Base-by-base conservation (phyloP, 2,113 vertebrate species). In the Lonchura striata region DNA sequence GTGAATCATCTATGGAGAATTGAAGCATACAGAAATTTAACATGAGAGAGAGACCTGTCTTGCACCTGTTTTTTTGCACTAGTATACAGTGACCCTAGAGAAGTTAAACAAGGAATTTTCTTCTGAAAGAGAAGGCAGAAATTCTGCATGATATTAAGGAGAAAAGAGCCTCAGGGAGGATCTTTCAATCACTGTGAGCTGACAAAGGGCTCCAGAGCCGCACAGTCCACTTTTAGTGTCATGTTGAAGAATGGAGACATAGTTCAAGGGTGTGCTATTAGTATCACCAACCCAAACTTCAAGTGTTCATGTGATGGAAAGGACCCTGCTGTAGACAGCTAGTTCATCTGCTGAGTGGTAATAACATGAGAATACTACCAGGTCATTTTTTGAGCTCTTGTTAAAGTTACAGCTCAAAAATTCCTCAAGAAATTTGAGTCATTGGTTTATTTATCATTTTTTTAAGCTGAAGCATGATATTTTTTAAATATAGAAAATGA, bases 191-290 rank as follows among this genome's bases (percentile, higher is more conserved):
- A 95, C 70, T 78, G 61, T 69, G 76, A 94, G 70, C 89, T 95
- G 95, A 94, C 80, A 97, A 95, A 90, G 88, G 74, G 86, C 91
- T 92, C 57, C 94, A 77, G 86, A 96, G 89, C 85, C 19, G 13
- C 72, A 72, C 79, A 93, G 94, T 96, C 94, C 87, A 95, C 87
- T 96, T 97, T 92, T 50, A 91, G 82, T 94, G 88, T 94, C 94
- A 92, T 14, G n/a, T 74, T 95, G 87, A 95, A 93, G 80, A 93
- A 94, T 87, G 82, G 77, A 86, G 91, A 80, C 44, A 71, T 60
- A 90, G 91, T 95, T 97, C 74, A 95, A 95, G 91, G 90, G 69
- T 95, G 93, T 95, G 72, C 88, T 95, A 71, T 95, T 88, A 94
- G 92, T 93, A 93, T 90, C 28, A 9, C 82, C 82, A 81, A 63